phyloP scores from a whole-genome alignment of 2,113 vertebrate genomes.

The Xenopus borealis region DNA sequence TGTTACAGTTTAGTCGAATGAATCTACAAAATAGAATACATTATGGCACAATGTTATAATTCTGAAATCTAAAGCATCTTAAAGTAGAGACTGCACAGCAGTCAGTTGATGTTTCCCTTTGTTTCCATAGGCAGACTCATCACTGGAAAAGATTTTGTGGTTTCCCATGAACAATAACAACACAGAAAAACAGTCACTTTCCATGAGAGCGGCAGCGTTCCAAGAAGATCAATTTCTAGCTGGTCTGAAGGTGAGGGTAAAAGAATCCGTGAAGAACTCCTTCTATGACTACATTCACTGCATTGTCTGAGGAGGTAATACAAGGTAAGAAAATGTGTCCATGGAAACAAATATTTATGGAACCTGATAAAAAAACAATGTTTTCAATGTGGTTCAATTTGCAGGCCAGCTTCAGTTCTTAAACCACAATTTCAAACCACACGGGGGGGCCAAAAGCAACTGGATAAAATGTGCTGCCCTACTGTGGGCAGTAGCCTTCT shows the following conservation, averaged over 20 bases:
- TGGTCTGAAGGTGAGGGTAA: conserved; percentile 71
- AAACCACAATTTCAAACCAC: no score
- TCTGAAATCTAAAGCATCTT: not conserved
- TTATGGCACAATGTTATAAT: not conserved
- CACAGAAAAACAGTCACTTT: not conserved
- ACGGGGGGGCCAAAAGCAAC: no score
- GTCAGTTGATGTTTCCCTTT: conserved; percentile 11
- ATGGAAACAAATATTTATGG: no score
- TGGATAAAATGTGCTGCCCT: no score
- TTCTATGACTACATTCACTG: conserved; percentile 73
- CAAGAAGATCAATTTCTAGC: conserved; percentile 58
- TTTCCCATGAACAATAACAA: not conserved
- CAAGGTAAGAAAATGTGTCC: not conserved
- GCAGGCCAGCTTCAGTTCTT: no score
- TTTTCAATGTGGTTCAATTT: no score
- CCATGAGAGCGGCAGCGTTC: not conserved
- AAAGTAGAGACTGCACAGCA: not conserved
- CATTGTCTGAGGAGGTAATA: conserved; percentile 58
- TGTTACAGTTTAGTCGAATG: not conserved
- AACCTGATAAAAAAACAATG: no score
- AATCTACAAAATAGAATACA: not conserved
- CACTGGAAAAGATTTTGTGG: conserved; percentile 1
- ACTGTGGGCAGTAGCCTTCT: no score
- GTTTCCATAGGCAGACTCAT: not conserved
- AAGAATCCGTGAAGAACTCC: conserved; percentile 75